Base-by-base conservation (phyloP, 2,797 vertebrate species). In the Microcaecilia unicolor region DNA sequence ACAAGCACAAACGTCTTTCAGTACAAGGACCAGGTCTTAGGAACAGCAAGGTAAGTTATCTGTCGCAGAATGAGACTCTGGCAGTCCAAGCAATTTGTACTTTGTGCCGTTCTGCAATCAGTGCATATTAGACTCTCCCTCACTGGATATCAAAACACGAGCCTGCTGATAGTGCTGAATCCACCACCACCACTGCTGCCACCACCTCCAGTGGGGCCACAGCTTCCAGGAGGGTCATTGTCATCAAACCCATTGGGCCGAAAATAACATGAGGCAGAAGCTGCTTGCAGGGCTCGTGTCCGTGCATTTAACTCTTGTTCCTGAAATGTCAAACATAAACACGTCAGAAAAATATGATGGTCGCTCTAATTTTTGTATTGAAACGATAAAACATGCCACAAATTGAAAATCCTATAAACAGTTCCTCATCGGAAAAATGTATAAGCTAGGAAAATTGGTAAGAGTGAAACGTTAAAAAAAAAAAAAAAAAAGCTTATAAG, bases 301-400 rank as follows among this genome's bases (percentile, higher is more conserved):
- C 96, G 87, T 60, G 96, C 94, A 14, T 80, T 97, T 34, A 98
- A 83, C 57, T 99, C 96, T 77, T 99, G 95, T 61, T 99, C 96
- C 95, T 98, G 50, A n/a, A n/a, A n/a, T n/a, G n/a, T n/a, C n/a
- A n/a, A n/a, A n/a, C n/a, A n/a, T n/a, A n/a, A n/a, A n/a, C n/a
- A n/a, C n/a, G n/a, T n/a, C n/a, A n/a, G n/a, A n/a, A n/a, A n/a
- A n/a, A n/a, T n/a, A n/a, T n/a, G n/a, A n/a, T n/a, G n/a, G n/a
- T n/a, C n/a, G n/a, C n/a, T n/a, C n/a, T n/a, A n/a, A n/a, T n/a
- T n/a, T n/a, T n/a, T n/a, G n/a, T n/a, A n/a, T n/a, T n/a, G n/a
- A n/a, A n/a, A n/a, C n/a, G n/a, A n/a, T n/a, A n/a, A n/a, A n/a
- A n/a, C n/a, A n/a, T n/a, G n/a, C n/a, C n/a, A n/a, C n/a, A n/a